These are phyloP conservation scores for Caenorhabditis wallacei DNA, from an alignment of 2,888 invertebrate species.

Conservation along the genomic window DNA sequence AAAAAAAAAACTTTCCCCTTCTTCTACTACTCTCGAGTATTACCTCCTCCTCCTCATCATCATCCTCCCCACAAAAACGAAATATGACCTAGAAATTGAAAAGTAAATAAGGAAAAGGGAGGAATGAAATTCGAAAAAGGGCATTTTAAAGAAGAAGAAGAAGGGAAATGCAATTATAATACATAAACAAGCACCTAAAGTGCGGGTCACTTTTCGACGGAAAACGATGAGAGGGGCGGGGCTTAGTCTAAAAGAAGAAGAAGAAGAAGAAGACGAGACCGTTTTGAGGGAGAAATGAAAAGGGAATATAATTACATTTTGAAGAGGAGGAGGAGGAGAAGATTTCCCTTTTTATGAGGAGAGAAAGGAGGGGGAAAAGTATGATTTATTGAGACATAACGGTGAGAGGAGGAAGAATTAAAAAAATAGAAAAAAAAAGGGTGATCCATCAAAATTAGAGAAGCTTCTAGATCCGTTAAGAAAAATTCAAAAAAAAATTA, in stretches of 20 bases:
- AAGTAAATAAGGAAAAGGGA: slow-evolving; percentile 29
- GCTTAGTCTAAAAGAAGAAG: slow-evolving; percentile 14
- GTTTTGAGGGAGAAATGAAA: slow-evolving; percentile 39
- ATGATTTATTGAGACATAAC: slow-evolving; percentile 60
- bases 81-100: slow-evolving; percentile 51
- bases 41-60: neutral
- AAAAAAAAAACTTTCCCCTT: too few relatives aligned
- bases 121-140: slow-evolving; percentile 1
- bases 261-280: slow-evolving; percentile 34
- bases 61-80: slow-evolving; percentile 20
- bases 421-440: neutral
- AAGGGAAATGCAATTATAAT: slow-evolving; percentile 60
- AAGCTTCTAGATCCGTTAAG: neutral
- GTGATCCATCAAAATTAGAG: slow-evolving; percentile 1
- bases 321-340: slow-evolving; percentile 5
- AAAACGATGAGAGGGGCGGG: slow-evolving; percentile 14
- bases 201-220: slow-evolving; percentile 58
- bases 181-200: slow-evolving; percentile 64
- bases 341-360: slow-evolving; percentile 6
- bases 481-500: neutral
- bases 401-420: neutral
- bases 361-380: slow-evolving; percentile 19
- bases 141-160: slow-evolving; percentile 5
- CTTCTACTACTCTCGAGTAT: neutral
- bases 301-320: slow-evolving; percentile 27